These are phyloP conservation scores for Hemibagrus wyckioides DNA, from an alignment of 2,113 vertebrate species.

Conservation along the genomic window DNA sequence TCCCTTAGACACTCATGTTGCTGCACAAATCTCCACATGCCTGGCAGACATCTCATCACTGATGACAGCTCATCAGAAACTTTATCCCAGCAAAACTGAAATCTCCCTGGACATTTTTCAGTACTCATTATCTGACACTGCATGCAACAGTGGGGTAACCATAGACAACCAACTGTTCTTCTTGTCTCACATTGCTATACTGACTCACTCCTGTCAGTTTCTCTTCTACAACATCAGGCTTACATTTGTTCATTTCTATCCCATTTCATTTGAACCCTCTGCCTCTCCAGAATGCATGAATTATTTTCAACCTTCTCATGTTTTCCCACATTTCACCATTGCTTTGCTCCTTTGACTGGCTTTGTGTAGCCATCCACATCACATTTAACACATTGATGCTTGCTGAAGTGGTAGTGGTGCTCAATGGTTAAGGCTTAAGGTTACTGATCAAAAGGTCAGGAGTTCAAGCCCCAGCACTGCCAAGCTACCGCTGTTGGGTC, in stretches of 20 bases:
- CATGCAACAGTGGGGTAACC: too few species aligned
- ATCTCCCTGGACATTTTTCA: too few species aligned
- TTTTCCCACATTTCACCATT: not conserved
- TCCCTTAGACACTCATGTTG: not conserved
- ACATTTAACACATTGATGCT: not conserved
- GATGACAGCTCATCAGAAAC: too few species aligned
- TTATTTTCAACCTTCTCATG: too few species aligned
- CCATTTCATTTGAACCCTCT: not conserved
- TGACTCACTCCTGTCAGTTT: not conserved
- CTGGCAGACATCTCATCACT: too few species aligned
- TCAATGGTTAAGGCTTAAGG: too few species aligned
- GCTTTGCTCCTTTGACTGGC: not conserved
- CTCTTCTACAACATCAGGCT: not conserved
- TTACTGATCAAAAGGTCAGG: too few species aligned
- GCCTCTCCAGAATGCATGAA: not conserved
- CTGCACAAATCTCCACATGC: not conserved
- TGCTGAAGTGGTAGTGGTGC: not conserved
- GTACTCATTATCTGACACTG: too few species aligned
- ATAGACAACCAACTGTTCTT: not conserved
- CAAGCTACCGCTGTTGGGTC: too few species aligned
- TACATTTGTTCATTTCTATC: too few species aligned
- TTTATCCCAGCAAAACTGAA: too few species aligned
- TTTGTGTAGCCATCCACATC: not conserved
- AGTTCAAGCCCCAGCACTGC: too few species aligned
- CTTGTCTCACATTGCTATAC: not conserved